Evolutionary conservation across 2,113 vertebrate genomes (phyloP).

Genomic region (Daubentonia madagascariensis): DNA sequence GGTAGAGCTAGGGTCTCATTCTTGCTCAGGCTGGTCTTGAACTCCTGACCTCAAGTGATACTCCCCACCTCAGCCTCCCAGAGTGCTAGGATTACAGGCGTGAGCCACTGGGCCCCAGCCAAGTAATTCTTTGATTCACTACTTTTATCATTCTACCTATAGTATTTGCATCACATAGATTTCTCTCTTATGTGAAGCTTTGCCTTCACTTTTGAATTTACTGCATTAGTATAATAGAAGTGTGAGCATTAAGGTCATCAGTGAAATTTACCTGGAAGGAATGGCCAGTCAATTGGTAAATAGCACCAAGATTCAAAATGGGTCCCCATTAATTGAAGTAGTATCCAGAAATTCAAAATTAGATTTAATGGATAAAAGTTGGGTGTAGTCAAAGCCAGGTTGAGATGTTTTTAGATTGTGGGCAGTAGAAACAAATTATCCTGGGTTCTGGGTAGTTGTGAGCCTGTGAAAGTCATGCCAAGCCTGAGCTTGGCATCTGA

Average conservation of each 20-base stretch:
- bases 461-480: neutral
- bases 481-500: neutral
- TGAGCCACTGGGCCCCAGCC: no score
- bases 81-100: no score
- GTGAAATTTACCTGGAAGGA: neutral
- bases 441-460: neutral
- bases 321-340: neutral
- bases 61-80: no score
- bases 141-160: neutral
- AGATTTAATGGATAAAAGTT: neutral
- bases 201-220: constrained; percentile 9
- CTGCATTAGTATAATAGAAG: neutral
- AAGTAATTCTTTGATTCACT: neutral
- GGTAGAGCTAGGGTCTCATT: no score
- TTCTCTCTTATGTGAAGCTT: neutral
- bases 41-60: no score
- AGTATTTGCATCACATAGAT: neutral
- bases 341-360: neutral
- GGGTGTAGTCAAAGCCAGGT: neutral
- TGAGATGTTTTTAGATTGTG: neutral
- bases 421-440: neutral
- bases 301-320: neutral
- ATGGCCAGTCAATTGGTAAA: neutral
- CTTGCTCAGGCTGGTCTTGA: no score
- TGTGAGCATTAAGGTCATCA: neutral